Conservation (phyloP, 37 sponge, comb jelly and placozoan genomes). For the Mnemiopsis leidyi region DNA sequence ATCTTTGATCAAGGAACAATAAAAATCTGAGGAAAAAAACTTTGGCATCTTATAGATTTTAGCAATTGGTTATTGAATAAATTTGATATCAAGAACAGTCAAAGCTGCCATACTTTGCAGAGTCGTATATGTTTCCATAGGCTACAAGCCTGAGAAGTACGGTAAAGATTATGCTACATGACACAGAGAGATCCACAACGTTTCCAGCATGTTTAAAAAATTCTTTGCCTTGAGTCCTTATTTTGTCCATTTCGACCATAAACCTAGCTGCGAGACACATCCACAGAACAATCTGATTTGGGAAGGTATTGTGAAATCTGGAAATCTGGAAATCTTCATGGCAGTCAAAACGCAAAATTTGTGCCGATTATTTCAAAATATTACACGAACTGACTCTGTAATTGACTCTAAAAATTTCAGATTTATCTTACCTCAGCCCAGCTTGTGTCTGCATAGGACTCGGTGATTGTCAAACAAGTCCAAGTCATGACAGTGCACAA, state of each 20-base stretch:
- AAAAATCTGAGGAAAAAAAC: no score
- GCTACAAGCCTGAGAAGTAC: not conserved
- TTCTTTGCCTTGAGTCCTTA: not conserved
- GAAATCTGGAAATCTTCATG: no score
- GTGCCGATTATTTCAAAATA: no score
- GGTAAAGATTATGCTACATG: not conserved
- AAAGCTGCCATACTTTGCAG: not conserved
- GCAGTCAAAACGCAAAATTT: no score
- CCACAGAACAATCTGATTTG: slow-evolving; percentile 25
- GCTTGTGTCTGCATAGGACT: not conserved
- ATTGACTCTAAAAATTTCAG: no score
- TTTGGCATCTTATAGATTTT: no score
- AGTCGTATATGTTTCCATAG: not conserved
- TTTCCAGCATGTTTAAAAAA: slow-evolving; percentile 28
- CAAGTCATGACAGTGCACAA: not conserved
- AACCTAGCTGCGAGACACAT: slow-evolving; percentile 34
- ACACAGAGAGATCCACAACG: slow-evolving; percentile 22
- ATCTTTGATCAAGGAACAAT: no score
- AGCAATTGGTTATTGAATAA: no score
- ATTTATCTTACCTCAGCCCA: not conserved
- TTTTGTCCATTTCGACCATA: slow-evolving; percentile 15
- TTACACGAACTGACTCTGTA: no score
- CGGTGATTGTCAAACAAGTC: not conserved
- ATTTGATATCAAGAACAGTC: not conserved
- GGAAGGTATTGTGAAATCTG: no score